Conservation (phyloP, 2,797 vertebrate species). For the Cyprinodon diabolis region DNA sequence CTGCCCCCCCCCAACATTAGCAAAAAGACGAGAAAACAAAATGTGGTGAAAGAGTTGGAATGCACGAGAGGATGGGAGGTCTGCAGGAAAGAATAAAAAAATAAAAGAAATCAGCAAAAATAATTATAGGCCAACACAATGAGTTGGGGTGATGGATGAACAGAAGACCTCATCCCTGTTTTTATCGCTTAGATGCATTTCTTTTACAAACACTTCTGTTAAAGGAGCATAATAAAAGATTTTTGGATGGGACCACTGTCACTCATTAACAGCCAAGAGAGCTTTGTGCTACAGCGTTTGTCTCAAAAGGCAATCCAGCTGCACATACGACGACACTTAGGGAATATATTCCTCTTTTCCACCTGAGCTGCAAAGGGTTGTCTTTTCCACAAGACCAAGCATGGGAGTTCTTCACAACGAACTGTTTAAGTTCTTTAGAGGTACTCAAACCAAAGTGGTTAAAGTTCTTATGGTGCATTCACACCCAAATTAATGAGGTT, state of each 20-base stretch:
- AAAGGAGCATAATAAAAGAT: neutral
- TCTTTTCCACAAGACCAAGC: neutral
- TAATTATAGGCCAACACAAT: conserved; percentile 27
- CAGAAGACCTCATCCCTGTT: neutral
- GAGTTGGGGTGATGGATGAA: conserved; percentile 17
- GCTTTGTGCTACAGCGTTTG: neutral
- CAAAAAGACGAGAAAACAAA: conserved; percentile 51
- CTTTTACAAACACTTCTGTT: neutral
- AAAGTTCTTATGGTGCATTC: too few relatives aligned
- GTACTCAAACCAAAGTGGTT: too few relatives aligned
- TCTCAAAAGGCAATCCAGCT: neutral
- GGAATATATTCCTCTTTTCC: neutral
- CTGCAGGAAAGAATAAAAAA: conserved; percentile 13
- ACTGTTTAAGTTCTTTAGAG: too few relatives aligned
- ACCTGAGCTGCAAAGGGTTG: neutral
- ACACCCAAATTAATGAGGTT: too few relatives aligned
- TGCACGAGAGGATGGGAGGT: conserved; percentile 48
- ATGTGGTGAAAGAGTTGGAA: conserved; percentile 56
- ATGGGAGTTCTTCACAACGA: neutral
- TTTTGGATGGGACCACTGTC: neutral
- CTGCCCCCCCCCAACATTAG: conserved; percentile 28
- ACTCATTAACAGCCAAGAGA: neutral
- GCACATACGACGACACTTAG: neutral
- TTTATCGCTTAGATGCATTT: conserved; percentile 7
- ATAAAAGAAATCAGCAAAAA: conserved; percentile 14